These are phyloP conservation scores for Ovis aries DNA, from an alignment of 2,113 vertebrate genomes.

Conservation along the genomic window DNA sequence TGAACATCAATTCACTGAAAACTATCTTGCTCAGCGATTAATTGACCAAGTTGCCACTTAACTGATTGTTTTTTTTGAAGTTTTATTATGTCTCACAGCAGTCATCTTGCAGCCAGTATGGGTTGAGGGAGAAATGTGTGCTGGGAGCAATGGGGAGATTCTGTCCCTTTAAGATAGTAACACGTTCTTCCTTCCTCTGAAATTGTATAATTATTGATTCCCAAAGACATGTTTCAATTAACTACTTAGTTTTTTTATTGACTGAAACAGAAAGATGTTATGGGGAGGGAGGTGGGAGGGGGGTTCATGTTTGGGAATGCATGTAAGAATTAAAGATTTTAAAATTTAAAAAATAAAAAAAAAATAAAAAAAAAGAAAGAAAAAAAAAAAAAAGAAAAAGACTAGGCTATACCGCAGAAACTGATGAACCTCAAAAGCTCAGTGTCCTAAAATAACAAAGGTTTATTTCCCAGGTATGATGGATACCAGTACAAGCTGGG, in stretches of 20 bases:
- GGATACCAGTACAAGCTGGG: background rate
- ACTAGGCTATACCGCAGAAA: background rate
- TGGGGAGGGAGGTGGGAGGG: too few relatives aligned
- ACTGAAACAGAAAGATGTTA: background rate
- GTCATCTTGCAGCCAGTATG: background rate
- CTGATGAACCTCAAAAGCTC: background rate
- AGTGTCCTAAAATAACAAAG: background rate
- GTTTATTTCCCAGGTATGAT: background rate
- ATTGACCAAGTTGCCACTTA: background rate
- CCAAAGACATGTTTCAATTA: background rate
- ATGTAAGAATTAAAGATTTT: too few relatives aligned
- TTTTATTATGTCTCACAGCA: background rate
- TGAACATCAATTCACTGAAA: background rate
- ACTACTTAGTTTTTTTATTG: background rate
- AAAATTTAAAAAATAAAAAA: too few relatives aligned
- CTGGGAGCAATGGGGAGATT: background rate
- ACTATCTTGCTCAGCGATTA: background rate
- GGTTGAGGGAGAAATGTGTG: background rate
- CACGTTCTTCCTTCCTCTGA: background rate
- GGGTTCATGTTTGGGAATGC: too few relatives aligned
- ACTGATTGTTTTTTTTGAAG: background rate
- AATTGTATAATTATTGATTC: background rate
- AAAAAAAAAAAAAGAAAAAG: background rate
- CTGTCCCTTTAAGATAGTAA: background rate
- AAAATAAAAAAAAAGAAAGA: too few relatives aligned